Percentiles rank a stretch among this genome's conserved stretches.
These are phyloP conservation scores for Petrophora chlorosata DNA, from an alignment of 2,888 invertebrate genomes.

Conservation along the genomic window DNA sequence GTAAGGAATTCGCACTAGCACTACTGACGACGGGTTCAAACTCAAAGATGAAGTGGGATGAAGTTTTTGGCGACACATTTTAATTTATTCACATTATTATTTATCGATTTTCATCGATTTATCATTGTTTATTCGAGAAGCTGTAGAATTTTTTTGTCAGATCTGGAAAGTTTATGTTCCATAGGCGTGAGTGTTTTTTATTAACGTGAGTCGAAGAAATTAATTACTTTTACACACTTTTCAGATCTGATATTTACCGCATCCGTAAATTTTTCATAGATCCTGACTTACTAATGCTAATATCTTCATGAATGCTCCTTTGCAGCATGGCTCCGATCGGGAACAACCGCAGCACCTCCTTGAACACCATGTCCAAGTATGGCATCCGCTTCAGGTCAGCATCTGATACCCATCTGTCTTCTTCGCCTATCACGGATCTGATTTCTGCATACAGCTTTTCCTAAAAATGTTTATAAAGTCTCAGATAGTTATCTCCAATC, in stretches of 20 bases:
- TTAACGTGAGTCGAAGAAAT: no score
- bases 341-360: slow-evolving; percentile 65
- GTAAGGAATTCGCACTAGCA: no score
- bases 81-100: no score
- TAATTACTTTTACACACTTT: not conserved
- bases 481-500: no score
- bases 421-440: slow-evolving; percentile 50
- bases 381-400: slow-evolving; percentile 66
- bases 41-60: no score
- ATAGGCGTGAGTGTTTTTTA: no score
- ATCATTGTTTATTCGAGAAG: no score
- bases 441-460: slow-evolving; percentile 66
- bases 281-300: slow-evolving; percentile 54
- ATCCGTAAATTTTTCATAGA: not conserved
- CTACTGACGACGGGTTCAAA: no score
- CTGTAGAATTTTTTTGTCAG: no score
- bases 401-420: slow-evolving; percentile 53
- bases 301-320: slow-evolving; percentile 62
- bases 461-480: slow-evolving; percentile 47
- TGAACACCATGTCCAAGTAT: slow-evolving; percentile 70
- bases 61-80: no score
- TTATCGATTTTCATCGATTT: no score
- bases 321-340: slow-evolving; percentile 70
- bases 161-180: no score
- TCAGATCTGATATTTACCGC: not conserved